Evolutionary conservation across 2,797 vertebrate species (phyloP).

Genomic region (Sebastes alutus): DNA sequence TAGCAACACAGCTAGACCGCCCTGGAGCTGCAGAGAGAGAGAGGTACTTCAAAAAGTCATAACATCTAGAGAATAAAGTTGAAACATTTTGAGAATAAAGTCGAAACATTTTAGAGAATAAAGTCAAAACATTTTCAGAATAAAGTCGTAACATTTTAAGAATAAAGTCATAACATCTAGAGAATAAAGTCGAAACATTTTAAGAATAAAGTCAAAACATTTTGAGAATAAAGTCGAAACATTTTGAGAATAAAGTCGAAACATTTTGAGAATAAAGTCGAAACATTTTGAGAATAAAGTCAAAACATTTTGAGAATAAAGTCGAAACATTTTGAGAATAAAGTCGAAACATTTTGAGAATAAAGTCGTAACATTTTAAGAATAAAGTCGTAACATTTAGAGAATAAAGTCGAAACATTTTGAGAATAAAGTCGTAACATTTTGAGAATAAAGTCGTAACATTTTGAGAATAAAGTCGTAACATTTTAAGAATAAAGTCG

Average conservation of each 20-base stretch:
- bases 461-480: not conserved
- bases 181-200: no score
- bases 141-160: no score
- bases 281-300: not conserved
- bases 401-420: not conserved
- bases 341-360: no score
- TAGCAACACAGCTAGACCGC: constrained; percentile 87
- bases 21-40: constrained; percentile 82
- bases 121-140: no score
- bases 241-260: not conserved
- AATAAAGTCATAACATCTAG: no score
- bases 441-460: not conserved
- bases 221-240: not conserved
- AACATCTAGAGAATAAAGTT: not conserved
- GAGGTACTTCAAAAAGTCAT: not conserved
- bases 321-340: no score
- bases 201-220: no score
- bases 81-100: no score
- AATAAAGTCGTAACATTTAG: no score
- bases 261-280: not conserved
- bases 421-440: not conserved
- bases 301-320: not conserved
- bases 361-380: no score
- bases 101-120: no score
- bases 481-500: not conserved